phyloP scores from a whole-genome alignment of 2,888 invertebrate genomes.

The Nasonovia ribisnigri region DNA sequence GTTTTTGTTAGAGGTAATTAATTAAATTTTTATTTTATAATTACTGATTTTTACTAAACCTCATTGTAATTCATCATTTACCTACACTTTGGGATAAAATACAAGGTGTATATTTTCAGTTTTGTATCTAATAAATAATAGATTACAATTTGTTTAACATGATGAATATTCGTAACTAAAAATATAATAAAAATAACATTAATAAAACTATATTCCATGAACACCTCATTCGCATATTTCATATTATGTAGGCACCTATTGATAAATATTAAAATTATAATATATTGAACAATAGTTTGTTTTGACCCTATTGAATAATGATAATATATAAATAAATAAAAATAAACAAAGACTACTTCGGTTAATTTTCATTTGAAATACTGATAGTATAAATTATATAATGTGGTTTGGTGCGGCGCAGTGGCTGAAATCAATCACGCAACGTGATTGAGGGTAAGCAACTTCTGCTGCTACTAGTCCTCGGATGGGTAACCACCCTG shows the following conservation, averaged over 20 bases:
- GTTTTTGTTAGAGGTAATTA: not conserved
- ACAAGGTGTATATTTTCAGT: not conserved
- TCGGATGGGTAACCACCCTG: too few species aligned
- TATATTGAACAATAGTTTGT: not conserved
- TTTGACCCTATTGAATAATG: not conserved
- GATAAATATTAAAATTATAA: slow-evolving; percentile 1
- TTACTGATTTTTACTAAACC: not conserved
- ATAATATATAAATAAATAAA: not conserved
- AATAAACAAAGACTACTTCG: not conserved
- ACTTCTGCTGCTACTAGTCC: too few species aligned
- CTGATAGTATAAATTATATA: not conserved
- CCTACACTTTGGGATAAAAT: not conserved
- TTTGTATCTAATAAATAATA: not conserved
- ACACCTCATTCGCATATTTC: not conserved
- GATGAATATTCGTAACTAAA: too few species aligned
- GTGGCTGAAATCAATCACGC: too few species aligned
- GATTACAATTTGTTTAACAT: not conserved
- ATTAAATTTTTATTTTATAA: not conserved
- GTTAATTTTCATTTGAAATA: not conserved
- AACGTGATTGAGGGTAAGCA: too few species aligned
- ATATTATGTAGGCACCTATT: not conserved
- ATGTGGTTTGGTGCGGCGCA: too few species aligned
- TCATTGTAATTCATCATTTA: not conserved
- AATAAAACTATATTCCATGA: not conserved
- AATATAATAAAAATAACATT: not conserved